Conservation (phyloP, 1,140 invertebrate species). For the Camponotus vicinus region DNA sequence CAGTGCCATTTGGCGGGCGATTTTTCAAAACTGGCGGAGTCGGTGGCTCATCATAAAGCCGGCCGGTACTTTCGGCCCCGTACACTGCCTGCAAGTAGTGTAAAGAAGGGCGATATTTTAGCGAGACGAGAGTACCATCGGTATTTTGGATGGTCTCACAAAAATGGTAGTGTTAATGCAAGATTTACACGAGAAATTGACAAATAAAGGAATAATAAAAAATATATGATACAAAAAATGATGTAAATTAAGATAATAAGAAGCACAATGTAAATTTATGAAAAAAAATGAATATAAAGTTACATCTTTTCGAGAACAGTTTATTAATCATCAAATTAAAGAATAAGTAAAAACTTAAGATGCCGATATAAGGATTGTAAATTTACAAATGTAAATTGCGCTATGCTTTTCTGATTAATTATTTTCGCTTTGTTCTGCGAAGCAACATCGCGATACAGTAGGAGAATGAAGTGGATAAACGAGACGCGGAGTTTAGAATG, state of each 20-base stretch:
- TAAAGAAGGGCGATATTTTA: conserved; percentile 60
- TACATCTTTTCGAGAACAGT: not conserved
- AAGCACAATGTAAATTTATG: not conserved
- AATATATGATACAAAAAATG: not conserved
- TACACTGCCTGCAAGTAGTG: conserved; percentile 40
- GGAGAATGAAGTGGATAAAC: conserved; percentile 61
- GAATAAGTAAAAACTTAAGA: not conserved
- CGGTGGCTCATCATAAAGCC: conserved; percentile 65
- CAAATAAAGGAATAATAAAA: not conserved
- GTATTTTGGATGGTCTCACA: not conserved
- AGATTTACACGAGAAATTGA: conserved; percentile 19
- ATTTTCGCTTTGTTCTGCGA: conserved; percentile 29
- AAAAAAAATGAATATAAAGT: not conserved
- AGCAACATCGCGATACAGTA: conserved; percentile 50
- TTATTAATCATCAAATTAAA: not conserved
- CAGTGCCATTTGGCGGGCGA: conserved; percentile 59
- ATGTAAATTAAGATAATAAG: not conserved
- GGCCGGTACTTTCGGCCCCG: conserved; percentile 34
- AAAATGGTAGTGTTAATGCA: conserved; percentile 25
- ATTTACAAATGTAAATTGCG: conserved; percentile 27
- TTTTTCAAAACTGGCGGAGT: conserved; percentile 62
- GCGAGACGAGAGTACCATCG: conserved; percentile 2
- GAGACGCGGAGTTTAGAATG: conserved; percentile 58
- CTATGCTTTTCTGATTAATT: conserved; percentile 47
- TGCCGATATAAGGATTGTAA: conserved; percentile 12